Conservation (phyloP, 2,113 vertebrate species). For the Regulus satrapa region DNA sequence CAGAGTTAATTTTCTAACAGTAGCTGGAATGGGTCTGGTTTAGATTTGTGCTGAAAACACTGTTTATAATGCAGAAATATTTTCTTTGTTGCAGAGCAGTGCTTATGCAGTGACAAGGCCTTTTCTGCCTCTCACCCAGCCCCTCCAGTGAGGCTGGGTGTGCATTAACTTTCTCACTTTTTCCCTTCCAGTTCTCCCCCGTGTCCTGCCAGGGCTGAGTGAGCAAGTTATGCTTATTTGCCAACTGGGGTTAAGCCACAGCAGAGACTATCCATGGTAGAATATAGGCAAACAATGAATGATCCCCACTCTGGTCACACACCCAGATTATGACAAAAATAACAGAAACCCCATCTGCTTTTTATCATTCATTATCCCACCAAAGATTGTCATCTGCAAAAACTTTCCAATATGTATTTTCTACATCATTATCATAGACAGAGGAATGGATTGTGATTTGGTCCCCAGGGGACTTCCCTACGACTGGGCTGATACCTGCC, state of each 20-base stretch:
- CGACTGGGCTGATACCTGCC: not conserved
- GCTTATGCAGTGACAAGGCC: not conserved
- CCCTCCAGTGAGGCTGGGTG: rapidly evolving
- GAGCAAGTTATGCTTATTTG: not conserved
- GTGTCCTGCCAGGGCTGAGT: rapidly evolving
- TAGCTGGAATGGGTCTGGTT: not conserved
- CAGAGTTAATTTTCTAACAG: not conserved
- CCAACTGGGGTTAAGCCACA: not conserved
- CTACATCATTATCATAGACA: not conserved
- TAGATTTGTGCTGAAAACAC: not conserved
- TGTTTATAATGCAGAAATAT: not conserved
- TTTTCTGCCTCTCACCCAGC: not conserved
- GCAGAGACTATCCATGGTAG: not conserved
- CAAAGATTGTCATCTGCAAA: not conserved
- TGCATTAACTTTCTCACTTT: not conserved
- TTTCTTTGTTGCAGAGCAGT: not conserved
- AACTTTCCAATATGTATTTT: not conserved
- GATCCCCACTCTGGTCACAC: not conserved
- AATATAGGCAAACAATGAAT: not conserved
- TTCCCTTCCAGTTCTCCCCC: not conserved
- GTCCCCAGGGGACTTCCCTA: not conserved
- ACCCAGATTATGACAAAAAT: not conserved
- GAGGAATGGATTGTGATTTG: not conserved
- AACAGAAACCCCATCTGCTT: not conserved
- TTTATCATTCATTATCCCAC: not conserved